Evolutionary conservation across 2,113 vertebrate genomes (phyloP), one percentile per base, ranked within the genome.

Genomic region (Scalopus aquaticus): DNA sequence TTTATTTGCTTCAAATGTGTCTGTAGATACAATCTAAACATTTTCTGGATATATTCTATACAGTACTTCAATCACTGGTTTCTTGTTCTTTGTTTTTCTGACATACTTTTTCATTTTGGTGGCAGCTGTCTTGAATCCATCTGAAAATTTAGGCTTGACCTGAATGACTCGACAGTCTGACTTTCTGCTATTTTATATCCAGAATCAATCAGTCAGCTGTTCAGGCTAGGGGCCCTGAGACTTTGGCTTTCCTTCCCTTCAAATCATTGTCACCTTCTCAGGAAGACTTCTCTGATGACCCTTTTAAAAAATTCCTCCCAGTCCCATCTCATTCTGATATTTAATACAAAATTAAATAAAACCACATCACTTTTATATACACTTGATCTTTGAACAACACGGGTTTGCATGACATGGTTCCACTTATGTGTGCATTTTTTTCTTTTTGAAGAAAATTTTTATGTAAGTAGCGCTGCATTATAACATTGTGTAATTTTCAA

Each of bases 61-160:
- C 2, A 30, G 15, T 44, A 64, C 10, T 94, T 70, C 8, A 51
- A 62, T 76, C 49, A 89, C 74, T 93, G 30, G n/a, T 91, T 83
- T 60, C 30, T 44, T 89, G 5, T 56, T 56, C 20, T 56, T 30
- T 82, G 10, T 84, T 89, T 24, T 32, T 51, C 26, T 64, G 51
- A 73, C 1, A 35, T 92, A 13, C 44, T 70, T 39, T 78, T 91
- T 93, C 28, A 80, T 62, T 76, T 91, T 91, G 88, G 35, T 70
- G 37, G 35, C 13, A 24, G 51, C 20, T 88, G 3, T 80, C 69
- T 62, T 65, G 35, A 93, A 42, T 19, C 24, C 32, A 30, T 86
- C 37, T 89, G 54, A 72, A 81, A 58, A 72, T 42, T 64, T 85
- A 42, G 26, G 17, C 46, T 49, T 73, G 37, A 5, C 22, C 65